Evolutionary conservation across 1,140 invertebrate species (phyloP), one percentile per base, ranked within the genome.

Genomic region (Paraescarpia echinospica): DNA sequence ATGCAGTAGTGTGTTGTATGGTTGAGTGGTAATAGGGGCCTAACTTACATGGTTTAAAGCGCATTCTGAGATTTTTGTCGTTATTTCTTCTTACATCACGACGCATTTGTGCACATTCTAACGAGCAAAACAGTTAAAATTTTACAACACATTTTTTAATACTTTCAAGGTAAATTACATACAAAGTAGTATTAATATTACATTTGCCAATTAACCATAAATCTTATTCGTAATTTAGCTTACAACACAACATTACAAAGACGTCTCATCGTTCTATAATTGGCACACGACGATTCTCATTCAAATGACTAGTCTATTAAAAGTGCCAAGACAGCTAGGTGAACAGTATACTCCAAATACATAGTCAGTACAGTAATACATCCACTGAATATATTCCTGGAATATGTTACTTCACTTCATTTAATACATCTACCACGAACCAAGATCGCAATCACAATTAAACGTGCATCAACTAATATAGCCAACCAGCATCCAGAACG

Each of bases 181-280:
- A n/a, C n/a, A n/a, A n/a, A n/a, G n/a, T n/a, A n/a, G n/a, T n/a
- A n/a, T n/a, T n/a, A n/a, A n/a, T n/a, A n/a, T n/a, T n/a, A n/a
- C n/a, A n/a, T n/a, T n/a, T n/a, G n/a, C n/a, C n/a, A n/a, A n/a
- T n/a, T n/a, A n/a, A n/a, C n/a, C n/a, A n/a, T n/a, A n/a, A n/a
- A n/a, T n/a, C n/a, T n/a, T 90, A 33, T 90, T 14, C 34, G 27
- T 90, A 90, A 48, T 91, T 35, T 91, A 35, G 48, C 33, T 91
- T 35, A 91, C 12, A 31, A 5, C 33, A 35, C 48, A 91, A 35
- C 33, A 34, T 91, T 35, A 91, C 31, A 4, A 48, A 91, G 12
- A 35, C 35, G 33, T 35, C 90, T 35, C 48, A 91, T 35, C 48
- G 48, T 33, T 91, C 35, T n/a, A 35, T 31, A 91, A 31, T 31